A percentile compares a stretch with the other conserved stretches of the same genome.
These are phyloP conservation scores for Selene dorsalis DNA, from an alignment of 2,797 vertebrate genomes.

Conservation along the genomic window DNA sequence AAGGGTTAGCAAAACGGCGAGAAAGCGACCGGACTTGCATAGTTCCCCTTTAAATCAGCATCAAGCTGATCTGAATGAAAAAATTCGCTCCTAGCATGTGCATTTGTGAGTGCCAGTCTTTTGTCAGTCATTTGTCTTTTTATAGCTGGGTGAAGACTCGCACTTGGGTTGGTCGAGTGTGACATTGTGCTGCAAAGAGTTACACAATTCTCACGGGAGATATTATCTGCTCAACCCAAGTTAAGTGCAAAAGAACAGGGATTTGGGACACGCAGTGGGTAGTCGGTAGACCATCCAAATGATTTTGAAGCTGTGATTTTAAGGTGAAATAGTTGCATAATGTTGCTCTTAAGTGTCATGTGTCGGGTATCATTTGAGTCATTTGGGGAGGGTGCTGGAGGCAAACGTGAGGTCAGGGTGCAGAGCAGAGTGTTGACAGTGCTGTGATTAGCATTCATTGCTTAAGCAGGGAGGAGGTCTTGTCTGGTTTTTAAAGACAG, in stretches of 20 bases:
- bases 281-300: not conserved
- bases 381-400: conserved; percentile 44
- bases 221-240: not conserved
- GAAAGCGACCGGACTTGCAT: no score
- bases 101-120: no score
- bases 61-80: not conserved
- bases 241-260: not conserved
- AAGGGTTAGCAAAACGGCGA: no score
- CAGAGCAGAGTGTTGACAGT: conserved; percentile 50
- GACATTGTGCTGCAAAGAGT: not conserved
- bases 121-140: no score
- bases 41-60: no score
- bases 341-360: conserved; percentile 46
- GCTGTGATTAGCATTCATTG: conserved; percentile 34
- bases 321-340: not conserved
- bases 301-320: not conserved
- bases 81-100: not conserved
- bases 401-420: conserved; percentile 53
- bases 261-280: not conserved
- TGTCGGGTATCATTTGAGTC: conserved; percentile 54
- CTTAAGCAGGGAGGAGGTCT: not conserved
- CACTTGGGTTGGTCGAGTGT: not conserved
- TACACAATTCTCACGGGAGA: not conserved
- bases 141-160: not conserved
- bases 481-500: conserved; percentile 2